Percentiles rank a stretch among this genome's conserved stretches.
These are phyloP conservation scores for Galeruca laticollis DNA, from an alignment of 2,888 invertebrate genomes.

Conservation along the genomic window DNA sequence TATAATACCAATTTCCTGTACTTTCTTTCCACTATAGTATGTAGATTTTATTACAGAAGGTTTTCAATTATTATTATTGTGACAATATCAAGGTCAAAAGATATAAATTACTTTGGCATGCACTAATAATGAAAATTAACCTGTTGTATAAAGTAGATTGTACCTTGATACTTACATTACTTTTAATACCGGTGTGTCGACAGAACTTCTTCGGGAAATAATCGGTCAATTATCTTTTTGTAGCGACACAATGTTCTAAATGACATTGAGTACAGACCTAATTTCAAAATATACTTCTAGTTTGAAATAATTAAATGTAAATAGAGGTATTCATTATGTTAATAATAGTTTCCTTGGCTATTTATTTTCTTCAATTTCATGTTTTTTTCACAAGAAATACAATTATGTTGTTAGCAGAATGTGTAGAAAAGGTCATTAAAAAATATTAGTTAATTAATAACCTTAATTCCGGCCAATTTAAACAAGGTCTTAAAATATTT, in stretches of 20 bases:
- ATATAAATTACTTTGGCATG: neutral
- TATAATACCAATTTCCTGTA: too few relatives aligned
- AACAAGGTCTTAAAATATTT: neutral
- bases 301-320: conserved; percentile 6
- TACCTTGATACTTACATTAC: neutral
- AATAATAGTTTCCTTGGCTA: conserved; percentile 7
- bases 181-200: neutral
- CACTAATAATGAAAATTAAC: neutral
- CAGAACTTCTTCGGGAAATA: conserved; percentile 16
- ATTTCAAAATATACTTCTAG: conserved; percentile 12
- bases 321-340: conserved; percentile 12
- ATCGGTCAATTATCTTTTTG: conserved; percentile 6
- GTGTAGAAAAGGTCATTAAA: neutral
- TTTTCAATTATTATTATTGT: too few relatives aligned
- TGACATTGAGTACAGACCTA: conserved; percentile 12
- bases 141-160: neutral
- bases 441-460: neutral
- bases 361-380: neutral
- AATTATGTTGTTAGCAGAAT: conserved; percentile 5
- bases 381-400: neutral
- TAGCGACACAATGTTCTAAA: conserved; percentile 3
- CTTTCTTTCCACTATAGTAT: too few relatives aligned
- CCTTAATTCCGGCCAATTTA: neutral
- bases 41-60: too few relatives aligned
- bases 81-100: neutral